Base-by-base conservation (phyloP, 2,888 invertebrate species). In the Leucoptera coffeella region DNA sequence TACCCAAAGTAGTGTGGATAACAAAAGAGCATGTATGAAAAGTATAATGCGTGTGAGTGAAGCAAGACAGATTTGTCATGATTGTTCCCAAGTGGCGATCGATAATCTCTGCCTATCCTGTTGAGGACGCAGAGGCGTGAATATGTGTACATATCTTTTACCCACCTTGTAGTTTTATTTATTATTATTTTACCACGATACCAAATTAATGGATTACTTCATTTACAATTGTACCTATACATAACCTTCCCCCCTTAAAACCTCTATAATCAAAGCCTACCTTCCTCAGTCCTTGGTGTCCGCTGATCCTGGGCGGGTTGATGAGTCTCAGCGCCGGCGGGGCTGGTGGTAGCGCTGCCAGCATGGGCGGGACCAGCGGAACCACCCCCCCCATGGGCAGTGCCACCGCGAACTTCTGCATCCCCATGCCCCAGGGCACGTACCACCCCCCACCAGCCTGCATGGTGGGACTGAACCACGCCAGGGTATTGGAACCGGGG, bases 381-480 rank as follows among this genome's bases (percentile, higher is more conserved):
- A 69, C 39, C 32, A 67, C 56, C 20, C 26, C 25, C 13, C 67
- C 67, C 65, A 69, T 65, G 17, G 67, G 67, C 41, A 69, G 46
- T 13, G 67, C 67, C 34, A 69, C 67, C 29, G 67, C 67, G 39
- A 67, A 69, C 47, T 69, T 67, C 38, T 67, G 65, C 52, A 69
- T 36, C 36, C 67, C 65, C 65, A 67, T 45, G 26, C 41, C 62
- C 42, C 64, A 64, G 46, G 64, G 65, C 34, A 65, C 58, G 41
- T 65, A 50, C 48, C 65, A 65, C 47, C 67, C 65, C 25, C 61
- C 65, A 35, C 62, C 64, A 39, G 60, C 61, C 58, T 62, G 62
- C 60, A 62, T 64, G 24, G 51, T 50, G 40, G 47, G 45, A 43
- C 67, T 61, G 67, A 65, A 67, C 69, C 69, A 69, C 62, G 67